Evolutionary conservation across 1,140 invertebrate species (phyloP).

Genomic region (Drosophila biarmipes): DNA sequence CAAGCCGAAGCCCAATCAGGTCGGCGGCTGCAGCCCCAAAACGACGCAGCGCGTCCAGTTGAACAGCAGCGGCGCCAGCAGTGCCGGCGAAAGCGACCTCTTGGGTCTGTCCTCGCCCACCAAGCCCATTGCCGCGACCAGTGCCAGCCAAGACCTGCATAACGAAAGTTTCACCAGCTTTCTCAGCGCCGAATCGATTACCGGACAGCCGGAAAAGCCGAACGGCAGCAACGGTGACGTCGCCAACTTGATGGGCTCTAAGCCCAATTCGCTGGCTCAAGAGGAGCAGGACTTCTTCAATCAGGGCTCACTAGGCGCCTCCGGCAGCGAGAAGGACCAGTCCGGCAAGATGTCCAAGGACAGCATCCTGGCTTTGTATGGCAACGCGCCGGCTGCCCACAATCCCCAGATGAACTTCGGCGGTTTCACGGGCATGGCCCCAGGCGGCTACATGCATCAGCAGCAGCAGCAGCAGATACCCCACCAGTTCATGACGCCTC

Average conservation of each 20-base stretch:
- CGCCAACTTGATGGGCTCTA: slow-evolving; percentile 33
- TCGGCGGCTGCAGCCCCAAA: slow-evolving; percentile 87
- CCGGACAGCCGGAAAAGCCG: slow-evolving; percentile 57
- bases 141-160: slow-evolving; percentile 86
- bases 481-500: slow-evolving; percentile 83
- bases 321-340: slow-evolving; percentile 86
- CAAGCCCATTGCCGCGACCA: slow-evolving; percentile 65
- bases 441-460: slow-evolving; percentile 71
- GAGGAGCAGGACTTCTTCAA: slow-evolving; percentile 97
- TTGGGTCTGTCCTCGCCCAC: slow-evolving; percentile 85
- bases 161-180: slow-evolving; percentile 92
- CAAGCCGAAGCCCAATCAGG: slow-evolving; percentile 83
- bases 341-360: slow-evolving; percentile 96
- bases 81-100: slow-evolving; percentile 85
- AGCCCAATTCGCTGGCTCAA: slow-evolving; percentile 86
- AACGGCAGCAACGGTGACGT: slow-evolving; percentile 65
- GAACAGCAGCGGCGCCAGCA: slow-evolving; percentile 85
- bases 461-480: slow-evolving; percentile 68
- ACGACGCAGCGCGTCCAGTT: slow-evolving; percentile 85
- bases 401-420: slow-evolving; percentile 76
- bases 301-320: slow-evolving; percentile 87
- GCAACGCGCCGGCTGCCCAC: slow-evolving; percentile 86
- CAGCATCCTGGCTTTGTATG: slow-evolving; percentile 96
- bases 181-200: slow-evolving; percentile 87
- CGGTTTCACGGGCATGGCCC: slow-evolving; percentile 75